Percentiles rank a stretch among this genome's conserved stretches.
These are phyloP conservation scores for Cyanoderma ruficeps DNA, from an alignment of 2,113 vertebrate species.

Conservation along the genomic window DNA sequence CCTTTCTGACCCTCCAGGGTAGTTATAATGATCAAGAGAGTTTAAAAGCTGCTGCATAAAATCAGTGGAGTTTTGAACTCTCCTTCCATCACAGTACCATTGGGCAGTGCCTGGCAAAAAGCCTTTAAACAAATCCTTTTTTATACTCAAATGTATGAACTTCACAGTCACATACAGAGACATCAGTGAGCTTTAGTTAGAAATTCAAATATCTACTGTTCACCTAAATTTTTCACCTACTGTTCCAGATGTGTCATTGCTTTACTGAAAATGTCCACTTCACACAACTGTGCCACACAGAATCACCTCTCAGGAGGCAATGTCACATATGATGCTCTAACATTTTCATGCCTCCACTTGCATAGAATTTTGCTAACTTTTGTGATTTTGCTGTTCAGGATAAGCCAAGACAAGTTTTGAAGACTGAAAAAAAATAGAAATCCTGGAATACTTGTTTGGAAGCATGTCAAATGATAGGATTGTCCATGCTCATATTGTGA, in stretches of 20 bases:
- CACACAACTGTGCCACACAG: background rate
- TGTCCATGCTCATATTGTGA: background rate
- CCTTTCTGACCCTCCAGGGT: background rate
- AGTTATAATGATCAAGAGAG: background rate
- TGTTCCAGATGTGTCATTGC: background rate
- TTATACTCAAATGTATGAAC: background rate
- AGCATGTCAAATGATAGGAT: background rate
- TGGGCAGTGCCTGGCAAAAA: background rate
- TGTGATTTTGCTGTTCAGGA: background rate
- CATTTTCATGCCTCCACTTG: background rate
- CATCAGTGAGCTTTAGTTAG: background rate
- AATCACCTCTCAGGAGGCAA: background rate
- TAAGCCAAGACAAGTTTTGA: background rate
- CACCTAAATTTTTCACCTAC: background rate
- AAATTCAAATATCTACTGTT: background rate
- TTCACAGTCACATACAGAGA: background rate
- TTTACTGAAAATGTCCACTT: background rate
- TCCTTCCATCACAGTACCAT: background rate
- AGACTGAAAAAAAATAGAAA: background rate
- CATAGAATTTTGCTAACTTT: background rate
- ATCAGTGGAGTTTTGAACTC: background rate
- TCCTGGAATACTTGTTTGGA: background rate
- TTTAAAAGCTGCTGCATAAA: background rate
- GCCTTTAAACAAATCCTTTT: background rate
- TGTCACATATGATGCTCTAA: background rate